These are phyloP conservation scores for Polypedilum pembai DNA, from an alignment of 1,140 invertebrate genomes.

Conservation along the genomic window DNA sequence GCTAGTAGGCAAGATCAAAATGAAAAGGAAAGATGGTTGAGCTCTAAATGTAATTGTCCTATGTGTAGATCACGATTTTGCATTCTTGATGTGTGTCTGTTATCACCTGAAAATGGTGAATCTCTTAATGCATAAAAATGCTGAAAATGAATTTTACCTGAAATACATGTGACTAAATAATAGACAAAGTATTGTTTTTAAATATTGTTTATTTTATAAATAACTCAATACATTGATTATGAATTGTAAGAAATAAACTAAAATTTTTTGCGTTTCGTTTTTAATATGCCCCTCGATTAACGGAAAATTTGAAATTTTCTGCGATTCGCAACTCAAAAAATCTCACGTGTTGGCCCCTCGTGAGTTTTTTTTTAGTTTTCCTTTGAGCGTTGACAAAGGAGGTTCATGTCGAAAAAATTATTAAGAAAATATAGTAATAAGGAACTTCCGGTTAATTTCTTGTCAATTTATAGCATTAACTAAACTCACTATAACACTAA, in stretches of 20 bases:
- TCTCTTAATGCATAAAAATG: too few species aligned
- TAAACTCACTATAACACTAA: not conserved
- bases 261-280: too few species aligned
- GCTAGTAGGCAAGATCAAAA: constrained; percentile 72
- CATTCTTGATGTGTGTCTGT: constrained; percentile 66
- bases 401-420: not conserved
- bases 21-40: constrained; percentile 68
- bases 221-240: too few species aligned
- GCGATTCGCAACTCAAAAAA: not conserved
- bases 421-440: not conserved
- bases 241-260: too few species aligned
- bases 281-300: not conserved
- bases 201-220: too few species aligned
- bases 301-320: not conserved
- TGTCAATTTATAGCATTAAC: constrained; percentile 5
- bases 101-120: constrained; percentile 29
- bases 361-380: not conserved
- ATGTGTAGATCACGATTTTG: constrained; percentile 81
- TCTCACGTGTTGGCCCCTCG: too few species aligned
- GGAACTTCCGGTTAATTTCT: constrained; percentile 20
- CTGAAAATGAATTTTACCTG: too few species aligned
- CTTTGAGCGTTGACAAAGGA: not conserved
- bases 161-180: too few species aligned
- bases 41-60: constrained; percentile 79
- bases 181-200: too few species aligned